Conservation (phyloP, 2,888 invertebrate species). For the Priocnemis perturbator region DNA sequence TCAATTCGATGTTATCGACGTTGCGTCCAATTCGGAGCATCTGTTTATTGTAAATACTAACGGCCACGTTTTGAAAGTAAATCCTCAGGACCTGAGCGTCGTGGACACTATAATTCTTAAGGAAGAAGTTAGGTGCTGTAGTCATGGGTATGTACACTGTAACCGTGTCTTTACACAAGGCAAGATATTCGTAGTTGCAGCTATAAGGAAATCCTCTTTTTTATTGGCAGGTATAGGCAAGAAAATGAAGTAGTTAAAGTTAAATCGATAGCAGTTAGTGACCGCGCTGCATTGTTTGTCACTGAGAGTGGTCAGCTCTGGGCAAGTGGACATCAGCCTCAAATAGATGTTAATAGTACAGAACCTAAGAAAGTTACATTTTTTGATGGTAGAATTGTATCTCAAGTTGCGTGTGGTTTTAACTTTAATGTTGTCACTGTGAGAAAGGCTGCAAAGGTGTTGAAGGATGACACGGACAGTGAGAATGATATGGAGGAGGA, state of each 20-base stretch:
- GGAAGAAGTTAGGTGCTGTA: constrained; percentile 81
- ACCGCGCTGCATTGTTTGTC: constrained; percentile 81
- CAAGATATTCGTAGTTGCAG: no score
- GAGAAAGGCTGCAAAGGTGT: constrained; percentile 78
- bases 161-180: no score
- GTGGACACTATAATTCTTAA: constrained; percentile 80
- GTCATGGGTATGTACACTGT: constrained; percentile 77
- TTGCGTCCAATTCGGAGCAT: constrained; percentile 79
- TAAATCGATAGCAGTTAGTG: constrained; percentile 79
- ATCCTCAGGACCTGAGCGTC: constrained; percentile 77
- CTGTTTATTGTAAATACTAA: constrained; percentile 80
- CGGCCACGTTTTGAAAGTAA: constrained; percentile 80
- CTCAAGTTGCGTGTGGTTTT: constrained; percentile 84
- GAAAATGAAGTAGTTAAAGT: constrained; percentile 80
- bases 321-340: constrained; percentile 83
- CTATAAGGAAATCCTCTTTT: no score
- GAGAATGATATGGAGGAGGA: constrained; percentile 82
- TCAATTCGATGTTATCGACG: constrained; percentile 79
- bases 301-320: constrained; percentile 83
- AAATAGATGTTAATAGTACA: constrained; percentile 79
- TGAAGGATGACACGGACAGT: constrained; percentile 74
- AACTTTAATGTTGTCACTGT: constrained; percentile 86
- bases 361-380: constrained; percentile 82
- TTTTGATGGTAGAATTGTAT: constrained; percentile 82
- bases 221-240: constrained; percentile 79